Conservation (phyloP, 2,797 vertebrate species). For the Lepus townsendii region DNA sequence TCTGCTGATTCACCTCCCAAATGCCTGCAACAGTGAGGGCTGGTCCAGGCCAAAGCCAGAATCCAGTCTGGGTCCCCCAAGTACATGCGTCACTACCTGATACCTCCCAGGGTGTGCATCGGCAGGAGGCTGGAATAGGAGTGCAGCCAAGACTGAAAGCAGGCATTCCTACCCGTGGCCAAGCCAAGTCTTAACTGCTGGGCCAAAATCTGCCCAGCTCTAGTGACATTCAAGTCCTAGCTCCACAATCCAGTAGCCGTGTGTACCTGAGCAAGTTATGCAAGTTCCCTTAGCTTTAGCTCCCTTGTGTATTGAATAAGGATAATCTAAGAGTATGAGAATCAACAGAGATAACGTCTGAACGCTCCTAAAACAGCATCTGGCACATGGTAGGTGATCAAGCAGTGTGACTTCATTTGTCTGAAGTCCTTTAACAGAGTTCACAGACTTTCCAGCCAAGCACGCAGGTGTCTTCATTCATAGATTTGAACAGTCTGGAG, state of each 20-base stretch:
- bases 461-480: not conserved
- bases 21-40: no score
- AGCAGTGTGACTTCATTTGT: not conserved
- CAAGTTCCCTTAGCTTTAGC: not conserved
- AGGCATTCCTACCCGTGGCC: no score
- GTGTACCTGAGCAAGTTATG: not conserved
- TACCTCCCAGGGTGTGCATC: no score
- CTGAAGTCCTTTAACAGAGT: not conserved
- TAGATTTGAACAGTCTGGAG: not conserved
- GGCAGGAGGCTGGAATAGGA: no score
- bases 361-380: not conserved
- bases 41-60: no score
- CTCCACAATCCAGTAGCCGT: not conserved
- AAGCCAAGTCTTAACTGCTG: no score
- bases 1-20: no score
- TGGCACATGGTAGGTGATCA: not conserved
- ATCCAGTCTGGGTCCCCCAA: no score
- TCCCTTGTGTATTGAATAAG: not conserved
- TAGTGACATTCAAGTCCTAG: not conserved
- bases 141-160: no score
- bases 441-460: not conserved
- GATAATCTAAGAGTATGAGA: not conserved
- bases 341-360: not conserved
- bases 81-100: no score
- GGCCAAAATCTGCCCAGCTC: no score